Percentiles rank a stretch among this genome's conserved stretches.
These are phyloP conservation scores for Microplitis deprimator DNA, from an alignment of 2,888 invertebrate genomes.

Conservation along the genomic window DNA sequence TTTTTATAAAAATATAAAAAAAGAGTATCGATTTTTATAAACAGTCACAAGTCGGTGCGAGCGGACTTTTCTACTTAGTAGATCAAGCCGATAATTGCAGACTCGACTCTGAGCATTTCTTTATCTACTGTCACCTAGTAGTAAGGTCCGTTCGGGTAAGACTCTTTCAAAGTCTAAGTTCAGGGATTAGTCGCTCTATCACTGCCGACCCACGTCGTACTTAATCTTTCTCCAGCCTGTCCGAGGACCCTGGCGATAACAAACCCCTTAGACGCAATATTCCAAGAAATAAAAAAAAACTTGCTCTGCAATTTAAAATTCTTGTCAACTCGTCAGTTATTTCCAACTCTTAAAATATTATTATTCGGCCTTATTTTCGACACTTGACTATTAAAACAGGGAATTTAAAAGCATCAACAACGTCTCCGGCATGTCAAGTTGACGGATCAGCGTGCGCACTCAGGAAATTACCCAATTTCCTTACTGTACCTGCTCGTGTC, in stretches of 20 bases:
- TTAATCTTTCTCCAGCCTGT: constrained; percentile 62
- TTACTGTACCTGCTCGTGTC: constrained; percentile 69
- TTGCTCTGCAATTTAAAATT: neutral
- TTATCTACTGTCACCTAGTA: constrained; percentile 69
- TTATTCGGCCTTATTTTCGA: constrained; percentile 62
- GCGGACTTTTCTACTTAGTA: constrained; percentile 13
- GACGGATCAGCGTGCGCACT: constrained; percentile 71
- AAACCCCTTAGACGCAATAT: constrained; percentile 26
- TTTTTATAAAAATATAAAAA: neutral
- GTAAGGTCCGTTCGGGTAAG: constrained; percentile 16
- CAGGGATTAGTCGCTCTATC: constrained; percentile 69
- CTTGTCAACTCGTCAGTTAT: constrained; percentile 5
- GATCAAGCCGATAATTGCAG: constrained; percentile 63
- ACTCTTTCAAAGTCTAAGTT: constrained; percentile 55
- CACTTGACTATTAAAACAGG: constrained; percentile 71
- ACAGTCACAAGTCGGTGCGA: neutral
- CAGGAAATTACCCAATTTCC: constrained; percentile 73
- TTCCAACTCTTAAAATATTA: neutral
- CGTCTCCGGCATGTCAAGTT: constrained; percentile 70
- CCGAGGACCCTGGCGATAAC: constrained; percentile 23
- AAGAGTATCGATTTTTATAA: neutral
- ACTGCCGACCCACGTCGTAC: constrained; percentile 63
- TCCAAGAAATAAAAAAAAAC: neutral
- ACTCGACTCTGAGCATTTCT: constrained; percentile 47
- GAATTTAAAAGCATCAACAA: constrained; percentile 63